These are phyloP conservation scores for Poecilus cupreus DNA, from an alignment of 2,888 invertebrate genomes.

Conservation along the genomic window DNA sequence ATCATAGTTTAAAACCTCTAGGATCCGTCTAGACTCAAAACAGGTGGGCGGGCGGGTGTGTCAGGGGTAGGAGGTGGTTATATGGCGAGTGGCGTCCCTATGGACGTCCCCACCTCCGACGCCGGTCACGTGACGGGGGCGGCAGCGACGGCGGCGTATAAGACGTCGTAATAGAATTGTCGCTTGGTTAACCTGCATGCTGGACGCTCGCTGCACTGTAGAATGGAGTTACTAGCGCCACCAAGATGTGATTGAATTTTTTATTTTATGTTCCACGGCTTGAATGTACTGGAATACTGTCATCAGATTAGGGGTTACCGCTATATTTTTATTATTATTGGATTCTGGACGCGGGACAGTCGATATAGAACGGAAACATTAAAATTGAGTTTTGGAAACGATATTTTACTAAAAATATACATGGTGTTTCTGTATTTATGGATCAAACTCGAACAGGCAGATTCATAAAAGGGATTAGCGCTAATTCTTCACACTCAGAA, in stretches of 20 bases:
- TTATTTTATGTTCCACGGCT: constrained; percentile 4
- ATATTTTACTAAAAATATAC: no score
- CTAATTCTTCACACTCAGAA: no score
- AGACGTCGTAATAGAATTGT: constrained; percentile 37
- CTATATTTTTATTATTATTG: background rate
- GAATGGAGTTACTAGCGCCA: background rate
- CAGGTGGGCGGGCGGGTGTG: no score
- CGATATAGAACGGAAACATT: background rate
- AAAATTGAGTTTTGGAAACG: background rate
- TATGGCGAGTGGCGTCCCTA: background rate
- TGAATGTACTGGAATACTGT: background rate
- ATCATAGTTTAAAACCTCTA: no score
- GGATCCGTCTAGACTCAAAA: no score
- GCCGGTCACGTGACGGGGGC: background rate
- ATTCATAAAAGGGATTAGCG: no score
- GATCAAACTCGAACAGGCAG: no score
- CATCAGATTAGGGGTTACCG: background rate
- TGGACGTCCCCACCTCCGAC: background rate
- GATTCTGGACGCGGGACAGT: background rate
- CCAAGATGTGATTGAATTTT: constrained; percentile 11
- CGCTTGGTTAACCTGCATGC: constrained; percentile 16
- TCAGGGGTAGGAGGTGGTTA: no score
- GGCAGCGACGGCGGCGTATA: background rate
- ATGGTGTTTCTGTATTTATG: no score
- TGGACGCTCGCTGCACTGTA: background rate